Conservation (phyloP, 1,140 invertebrate species). For the Babylonia areolata region DNA sequence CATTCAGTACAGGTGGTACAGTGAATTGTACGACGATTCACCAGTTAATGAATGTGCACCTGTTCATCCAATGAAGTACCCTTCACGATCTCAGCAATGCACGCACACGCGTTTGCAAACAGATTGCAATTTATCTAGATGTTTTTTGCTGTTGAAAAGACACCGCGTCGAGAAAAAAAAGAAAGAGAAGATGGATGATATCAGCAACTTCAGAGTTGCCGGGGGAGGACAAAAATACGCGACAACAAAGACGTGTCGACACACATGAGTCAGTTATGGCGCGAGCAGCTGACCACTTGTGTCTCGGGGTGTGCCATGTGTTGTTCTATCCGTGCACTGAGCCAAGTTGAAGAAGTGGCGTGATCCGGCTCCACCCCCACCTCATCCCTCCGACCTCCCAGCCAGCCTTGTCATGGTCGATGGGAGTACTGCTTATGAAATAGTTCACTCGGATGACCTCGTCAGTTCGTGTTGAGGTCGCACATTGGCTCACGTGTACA, state of each 20-base stretch:
- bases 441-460: no score
- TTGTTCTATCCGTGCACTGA: not conserved
- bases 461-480: no score
- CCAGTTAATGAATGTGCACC: not conserved
- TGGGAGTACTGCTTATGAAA: not conserved
- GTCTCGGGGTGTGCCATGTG: not conserved
- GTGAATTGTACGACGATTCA: not conserved
- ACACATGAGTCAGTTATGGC: conserved; percentile 11
- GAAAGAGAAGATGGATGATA: not conserved
- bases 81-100: no score
- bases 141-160: not conserved
- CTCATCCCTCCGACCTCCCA: no score
- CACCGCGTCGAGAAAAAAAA: not conserved
- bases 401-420: not conserved
- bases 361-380: not conserved
- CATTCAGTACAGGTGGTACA: not conserved
- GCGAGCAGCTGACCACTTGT: not conserved
- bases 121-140: not conserved
- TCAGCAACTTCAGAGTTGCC: no score
- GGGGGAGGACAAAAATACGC: no score
- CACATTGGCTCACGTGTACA: no score
- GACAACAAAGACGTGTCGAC: not conserved
- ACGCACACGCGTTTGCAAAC: not conserved
- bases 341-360: not conserved
- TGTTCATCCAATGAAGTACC: not conserved